Percentiles rank a stretch among this genome's conserved stretches.
Conservation (phyloP, 1,140 invertebrate species). For the Harlomillsia oculata region DNA sequence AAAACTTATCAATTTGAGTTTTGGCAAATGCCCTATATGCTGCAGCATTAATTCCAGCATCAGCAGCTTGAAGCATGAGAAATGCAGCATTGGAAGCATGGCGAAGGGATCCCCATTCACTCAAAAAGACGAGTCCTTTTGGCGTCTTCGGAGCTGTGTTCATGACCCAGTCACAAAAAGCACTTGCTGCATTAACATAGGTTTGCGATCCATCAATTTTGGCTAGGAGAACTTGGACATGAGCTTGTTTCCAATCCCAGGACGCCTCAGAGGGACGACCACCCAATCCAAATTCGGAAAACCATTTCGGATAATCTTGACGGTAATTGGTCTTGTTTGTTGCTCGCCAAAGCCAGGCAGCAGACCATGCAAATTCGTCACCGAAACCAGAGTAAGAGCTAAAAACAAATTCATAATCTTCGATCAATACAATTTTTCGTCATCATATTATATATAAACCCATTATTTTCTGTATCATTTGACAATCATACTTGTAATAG, state of each 20-base stretch:
- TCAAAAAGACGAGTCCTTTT: constrained; percentile 49
- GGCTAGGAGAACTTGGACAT: constrained; percentile 46
- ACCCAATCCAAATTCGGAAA: constrained; percentile 45
- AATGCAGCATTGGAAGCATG: constrained; percentile 52
- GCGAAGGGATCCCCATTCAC: constrained; percentile 49
- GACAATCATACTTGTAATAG: constrained; percentile 14
- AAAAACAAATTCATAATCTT: background rate
- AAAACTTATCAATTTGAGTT: constrained; percentile 43
- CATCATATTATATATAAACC: background rate
- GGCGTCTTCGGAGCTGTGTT: constrained; percentile 43
- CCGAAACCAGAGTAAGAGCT: constrained; percentile 44
- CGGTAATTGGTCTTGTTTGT: constrained; percentile 48
- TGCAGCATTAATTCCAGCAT: constrained; percentile 22
- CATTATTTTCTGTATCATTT: background rate
- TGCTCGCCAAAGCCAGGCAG: constrained; percentile 52
- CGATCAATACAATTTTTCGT: background rate
- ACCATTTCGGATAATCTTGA: constrained; percentile 46
- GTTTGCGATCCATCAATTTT: constrained; percentile 22
- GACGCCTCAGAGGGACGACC: constrained; percentile 47
- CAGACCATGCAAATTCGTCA: constrained; percentile 55
- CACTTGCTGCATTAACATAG: constrained; percentile 20
- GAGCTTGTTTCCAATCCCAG: constrained; percentile 52
- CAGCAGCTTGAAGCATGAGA: constrained; percentile 39
- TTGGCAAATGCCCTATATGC: constrained; percentile 37
- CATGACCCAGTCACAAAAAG: constrained; percentile 35